Percentiles rank a stretch among this genome's conserved stretches.
These are phyloP conservation scores for Saguinus imperator DNA, from an alignment of 2,113 vertebrate species.

Conservation along the genomic window DNA sequence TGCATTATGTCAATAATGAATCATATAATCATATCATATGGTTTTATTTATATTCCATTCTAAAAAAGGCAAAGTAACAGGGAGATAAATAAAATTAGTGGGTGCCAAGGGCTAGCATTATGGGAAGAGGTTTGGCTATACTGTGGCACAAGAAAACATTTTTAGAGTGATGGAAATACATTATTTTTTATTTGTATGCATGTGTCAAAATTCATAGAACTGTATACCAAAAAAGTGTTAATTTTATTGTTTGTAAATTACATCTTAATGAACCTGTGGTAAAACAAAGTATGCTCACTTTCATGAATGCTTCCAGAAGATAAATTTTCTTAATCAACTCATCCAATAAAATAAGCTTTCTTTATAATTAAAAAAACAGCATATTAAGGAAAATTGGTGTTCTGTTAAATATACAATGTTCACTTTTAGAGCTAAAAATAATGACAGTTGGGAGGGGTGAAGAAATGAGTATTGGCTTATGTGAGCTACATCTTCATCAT, in stretches of 20 bases:
- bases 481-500: background rate
- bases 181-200: background rate
- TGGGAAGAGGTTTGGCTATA: background rate
- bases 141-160: background rate
- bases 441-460: background rate
- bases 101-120: background rate
- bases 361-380: background rate
- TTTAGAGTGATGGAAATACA: background rate
- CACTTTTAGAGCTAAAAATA: background rate
- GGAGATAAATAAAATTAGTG: background rate
- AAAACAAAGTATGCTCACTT: background rate
- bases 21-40: background rate
- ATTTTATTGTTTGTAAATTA: background rate
- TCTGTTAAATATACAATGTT: background rate
- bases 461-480: background rate
- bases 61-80: background rate
- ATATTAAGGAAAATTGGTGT: background rate
- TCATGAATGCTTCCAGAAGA: background rate
- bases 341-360: background rate
- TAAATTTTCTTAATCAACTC: background rate
- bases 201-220: conserved; percentile 5
- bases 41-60: background rate
- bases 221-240: background rate
- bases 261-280: background rate
- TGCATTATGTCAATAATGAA: background rate